phyloP scores from a whole-genome alignment of 2,113 vertebrate species.

The Nettapus auritus region DNA sequence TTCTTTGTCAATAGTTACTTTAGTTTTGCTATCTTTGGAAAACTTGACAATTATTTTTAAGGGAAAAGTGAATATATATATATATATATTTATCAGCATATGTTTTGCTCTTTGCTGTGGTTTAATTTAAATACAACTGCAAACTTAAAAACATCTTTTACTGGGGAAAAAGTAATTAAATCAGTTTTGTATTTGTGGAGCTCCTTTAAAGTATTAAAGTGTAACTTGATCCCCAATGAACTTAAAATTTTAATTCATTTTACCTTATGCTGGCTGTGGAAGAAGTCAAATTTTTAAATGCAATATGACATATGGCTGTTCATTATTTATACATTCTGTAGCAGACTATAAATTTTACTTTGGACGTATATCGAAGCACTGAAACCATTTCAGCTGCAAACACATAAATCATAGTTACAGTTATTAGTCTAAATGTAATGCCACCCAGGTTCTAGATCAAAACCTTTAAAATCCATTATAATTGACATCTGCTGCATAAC shows the following conservation, averaged over 20 bases:
- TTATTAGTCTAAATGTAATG: slow-evolving; percentile 84
- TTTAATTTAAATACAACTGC: slow-evolving; percentile 30
- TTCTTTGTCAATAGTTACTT: neutral
- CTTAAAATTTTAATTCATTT: slow-evolving; percentile 82
- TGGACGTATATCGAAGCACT: slow-evolving; percentile 80
- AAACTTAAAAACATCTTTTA: slow-evolving; percentile 53
- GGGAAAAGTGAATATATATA: neutral
- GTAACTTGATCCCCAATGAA: slow-evolving; percentile 77
- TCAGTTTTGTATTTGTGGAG: slow-evolving; percentile 58
- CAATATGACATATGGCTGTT: slow-evolving; percentile 83
- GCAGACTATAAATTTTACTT: slow-evolving; percentile 85
- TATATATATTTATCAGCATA: neutral
- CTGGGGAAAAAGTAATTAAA: slow-evolving; percentile 63
- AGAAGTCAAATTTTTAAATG: slow-evolving; percentile 82
- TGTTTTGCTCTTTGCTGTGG: neutral
- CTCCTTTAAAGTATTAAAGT: slow-evolving; percentile 70
- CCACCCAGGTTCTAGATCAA: slow-evolving; percentile 82
- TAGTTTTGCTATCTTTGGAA: neutral
- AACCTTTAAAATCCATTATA: slow-evolving; percentile 84
- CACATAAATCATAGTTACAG: slow-evolving; percentile 84
- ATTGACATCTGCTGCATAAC: slow-evolving; percentile 79
- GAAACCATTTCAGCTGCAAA: slow-evolving; percentile 81
- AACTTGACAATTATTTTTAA: slow-evolving; percentile 4
- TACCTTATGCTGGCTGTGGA: slow-evolving; percentile 70
- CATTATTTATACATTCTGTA: slow-evolving; percentile 87